Base-by-base conservation (phyloP, 2,888 invertebrate species). In the Poecilobothrus nobilitatus region DNA sequence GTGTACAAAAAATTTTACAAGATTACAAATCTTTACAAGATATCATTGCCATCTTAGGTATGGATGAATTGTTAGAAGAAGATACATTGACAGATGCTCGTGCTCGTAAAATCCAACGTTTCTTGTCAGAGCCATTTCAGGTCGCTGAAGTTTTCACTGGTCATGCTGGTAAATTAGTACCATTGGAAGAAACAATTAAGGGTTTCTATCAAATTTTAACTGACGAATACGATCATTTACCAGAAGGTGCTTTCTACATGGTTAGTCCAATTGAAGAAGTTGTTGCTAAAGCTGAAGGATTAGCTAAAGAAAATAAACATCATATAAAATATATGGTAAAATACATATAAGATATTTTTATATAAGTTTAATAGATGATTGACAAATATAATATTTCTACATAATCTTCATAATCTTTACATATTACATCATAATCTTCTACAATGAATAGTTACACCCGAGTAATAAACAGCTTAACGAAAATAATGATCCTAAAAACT, bases 241-340 rank as follows among this genome's bases (percentile, higher is more conserved):
- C 95, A 27, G 98, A 98, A 82, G 92, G 93, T 74, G 96, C 96
- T 71, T 96, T 96, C 86, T 96, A 95, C 85, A 95, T 96, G 95
- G 94, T 95, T 72, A 96, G 96, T 74, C 91, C 91, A 71, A 92
- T 96, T 77, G 93, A 94, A 78, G 95, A 95, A 83, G 94, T 94
- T 67, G 85, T 88, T 66, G 87, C 87, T 72, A 95, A 95, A 83
- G 94, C 94, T 70, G 92, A 94, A 77, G 74, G 75, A 63, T 73
- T 79, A 67, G 77, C 77, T 61, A 78, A 78, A 72, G 77, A 78
- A 74, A n/a, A n/a, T n/a, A n/a, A n/a, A n/a, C n/a, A n/a, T n/a
- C n/a, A n/a, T n/a, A n/a, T n/a, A n/a, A n/a, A n/a, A n/a, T n/a
- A n/a, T n/a, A n/a, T n/a, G n/a, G n/a, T n/a, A n/a, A n/a, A n/a